Base-by-base conservation (phyloP, 2,113 vertebrate species). In the Procavia capensis region DNA sequence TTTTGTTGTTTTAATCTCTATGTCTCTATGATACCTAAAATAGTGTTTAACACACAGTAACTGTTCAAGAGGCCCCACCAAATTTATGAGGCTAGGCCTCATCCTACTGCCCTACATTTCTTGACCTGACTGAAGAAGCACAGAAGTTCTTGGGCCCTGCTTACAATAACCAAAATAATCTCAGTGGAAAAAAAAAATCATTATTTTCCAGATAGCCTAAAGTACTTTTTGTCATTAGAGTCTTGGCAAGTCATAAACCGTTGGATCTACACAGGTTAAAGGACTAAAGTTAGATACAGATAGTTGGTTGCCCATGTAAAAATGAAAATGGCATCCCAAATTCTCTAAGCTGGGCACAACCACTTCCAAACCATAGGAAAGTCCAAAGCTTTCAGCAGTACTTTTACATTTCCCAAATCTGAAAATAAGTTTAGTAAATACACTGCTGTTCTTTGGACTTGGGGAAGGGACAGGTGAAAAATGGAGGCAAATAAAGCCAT, bases 121-220 rank as follows among this genome's bases (percentile, higher is more conserved):
- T 31, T 88, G n/a, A 95, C 24, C 22, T 93, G 61, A 80, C 25
- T 84, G 36, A 92, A 6, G 20, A 64, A 87, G 80, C 41, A 90
- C 72, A 88, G 63, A 94, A 79, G n/a, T 54, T 88, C 39, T 57
- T 66, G 17, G 64, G 47, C 34, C 66, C 85, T 85, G 81, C 87
- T 84, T 75, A 6, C 59, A 82, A 92, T 72, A 80, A 81, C 22
- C 45, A 93, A 96, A 94, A 96, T 87, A 85, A 89, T 50, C 31
- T 93, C 47, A 87, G 39, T 80, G 59, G 45, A 84, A 72, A 94
- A 93, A 93, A 82, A 57, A 10, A 95, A 94, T 45, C 50, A 87
- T 79, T 94, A 85, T n/a, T 80, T 80, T 95, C 43, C 39, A n/a
- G 88, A 85, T 11, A 91, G 57, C 39, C 68, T 83, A 25, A 91